A percentile compares a stretch with the other conserved stretches of the same genome.
These are phyloP conservation scores for Drosophila kohkoa DNA, from an alignment of 1,140 invertebrate genomes.

Conservation along the genomic window DNA sequence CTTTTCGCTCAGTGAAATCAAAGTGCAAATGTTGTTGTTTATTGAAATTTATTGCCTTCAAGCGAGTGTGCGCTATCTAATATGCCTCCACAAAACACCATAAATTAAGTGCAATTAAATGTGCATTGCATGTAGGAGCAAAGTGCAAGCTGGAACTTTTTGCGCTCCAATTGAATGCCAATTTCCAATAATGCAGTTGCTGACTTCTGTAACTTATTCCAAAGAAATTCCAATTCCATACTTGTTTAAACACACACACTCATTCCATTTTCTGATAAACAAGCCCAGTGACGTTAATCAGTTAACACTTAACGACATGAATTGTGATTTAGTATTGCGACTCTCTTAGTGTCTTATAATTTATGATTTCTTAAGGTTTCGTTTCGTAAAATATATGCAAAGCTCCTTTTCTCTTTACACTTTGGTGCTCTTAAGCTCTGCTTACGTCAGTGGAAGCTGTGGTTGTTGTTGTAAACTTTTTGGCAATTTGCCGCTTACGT, in stretches of 20 bases:
- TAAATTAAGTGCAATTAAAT: conserved; percentile 76
- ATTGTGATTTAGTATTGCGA: not conserved
- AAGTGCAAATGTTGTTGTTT: conserved; percentile 69
- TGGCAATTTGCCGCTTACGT: not conserved
- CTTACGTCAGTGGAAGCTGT: not conserved
- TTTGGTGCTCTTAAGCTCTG: conserved; percentile 1
- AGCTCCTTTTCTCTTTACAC: not conserved
- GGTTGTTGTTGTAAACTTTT: not conserved
- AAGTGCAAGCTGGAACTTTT: conserved; percentile 51
- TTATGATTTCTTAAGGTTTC: not conserved
- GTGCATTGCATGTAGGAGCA: conserved; percentile 45
- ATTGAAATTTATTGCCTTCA: conserved; percentile 73
- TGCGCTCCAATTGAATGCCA: conserved; percentile 28
- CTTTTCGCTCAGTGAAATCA: conserved; percentile 57
- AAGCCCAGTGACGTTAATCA: not conserved
- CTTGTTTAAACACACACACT: not conserved
- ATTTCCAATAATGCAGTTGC: conserved; percentile 21
- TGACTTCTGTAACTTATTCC: not conserved
- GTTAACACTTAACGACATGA: not conserved
- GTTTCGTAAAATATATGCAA: not conserved
- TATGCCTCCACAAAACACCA: not conserved
- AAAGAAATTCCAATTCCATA: not conserved
- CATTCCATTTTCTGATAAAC: not conserved
- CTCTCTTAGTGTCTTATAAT: not conserved
- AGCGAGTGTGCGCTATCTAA: conserved; percentile 18